Base-by-base conservation (phyloP, 1,140 invertebrate species). In the Laodelphax striatellus region DNA sequence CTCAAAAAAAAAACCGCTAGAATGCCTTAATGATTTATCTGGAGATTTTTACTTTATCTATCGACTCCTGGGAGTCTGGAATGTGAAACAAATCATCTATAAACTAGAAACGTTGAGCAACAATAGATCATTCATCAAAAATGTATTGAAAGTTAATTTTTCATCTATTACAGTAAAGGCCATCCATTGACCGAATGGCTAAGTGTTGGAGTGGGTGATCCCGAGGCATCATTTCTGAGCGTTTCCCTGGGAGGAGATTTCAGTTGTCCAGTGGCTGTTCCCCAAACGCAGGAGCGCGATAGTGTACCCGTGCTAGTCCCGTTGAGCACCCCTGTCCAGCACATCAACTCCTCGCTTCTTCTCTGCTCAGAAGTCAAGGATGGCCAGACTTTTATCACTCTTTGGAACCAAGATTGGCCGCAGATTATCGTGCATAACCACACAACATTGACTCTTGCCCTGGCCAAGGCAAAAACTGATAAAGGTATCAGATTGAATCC, bases 321-420 rank as follows among this genome's bases (percentile, higher is more conserved):
- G 2, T 31, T 14, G 14, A 44, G 17, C 17, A 14, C 14, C 9
- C 14, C 14, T 44, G 17, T 4, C 17, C 43, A 44, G 9, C 43
- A 44, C 17, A 19, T 44, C 14, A 44, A 44, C 17, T 44, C 43
- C 9, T n/a, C 17, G 43, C 14, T 57, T 24, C 16, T 54, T 14
- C 24, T 54, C 24, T 22, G 19, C 2, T 75, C 72, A 3, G 76
- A 79, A 67, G 76, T 81, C 64, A 73, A 77, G 14, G 77, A 79
- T 63, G 78, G 78, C 22, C 77, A 79, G 46, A 75, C 75, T 0
- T 85, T 77, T 61, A 69, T 86, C 41, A 75, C 79, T 22, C 70
- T 84, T 31, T 76, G 81, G 64, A 66, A 71, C 50, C 82, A 86
- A 67, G 65, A 74, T 11, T 72, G 79, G 68, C 83, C 83, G 17